Evolutionary conservation across 2,113 vertebrate genomes (phyloP).

Genomic region (Desmodus rotundus): DNA sequence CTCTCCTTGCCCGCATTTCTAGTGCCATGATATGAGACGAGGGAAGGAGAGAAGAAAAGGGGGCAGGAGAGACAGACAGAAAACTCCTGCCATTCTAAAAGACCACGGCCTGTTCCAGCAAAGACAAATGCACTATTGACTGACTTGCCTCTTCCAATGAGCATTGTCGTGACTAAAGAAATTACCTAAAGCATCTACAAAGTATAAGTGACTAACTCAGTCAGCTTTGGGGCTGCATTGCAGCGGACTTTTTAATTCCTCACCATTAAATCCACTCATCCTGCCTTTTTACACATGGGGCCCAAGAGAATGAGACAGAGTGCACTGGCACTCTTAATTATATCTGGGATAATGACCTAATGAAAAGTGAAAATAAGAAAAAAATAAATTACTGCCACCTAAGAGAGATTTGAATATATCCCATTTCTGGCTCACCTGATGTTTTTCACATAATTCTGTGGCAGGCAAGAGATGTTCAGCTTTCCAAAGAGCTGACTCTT

Average conservation of each 20-base stretch:
- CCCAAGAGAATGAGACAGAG: background rate
- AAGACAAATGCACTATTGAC: background rate
- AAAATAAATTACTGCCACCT: background rate
- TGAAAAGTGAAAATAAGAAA: background rate
- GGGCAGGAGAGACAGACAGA: background rate
- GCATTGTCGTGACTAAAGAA: conserved; percentile 33
- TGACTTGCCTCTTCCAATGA: conserved; percentile 24
- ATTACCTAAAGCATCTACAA: background rate
- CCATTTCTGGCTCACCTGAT: background rate
- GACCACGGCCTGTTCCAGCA: background rate
- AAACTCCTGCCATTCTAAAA: background rate
- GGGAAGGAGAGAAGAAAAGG: background rate
- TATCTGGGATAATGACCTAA: background rate
- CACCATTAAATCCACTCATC: background rate
- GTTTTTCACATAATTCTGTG: background rate
- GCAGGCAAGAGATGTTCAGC: no score
- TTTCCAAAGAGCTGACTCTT: conserved; percentile 16
- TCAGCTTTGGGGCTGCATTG: background rate
- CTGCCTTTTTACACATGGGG: background rate
- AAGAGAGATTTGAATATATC: conserved; percentile 7
- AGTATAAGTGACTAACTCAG: background rate
- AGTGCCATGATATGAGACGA: background rate
- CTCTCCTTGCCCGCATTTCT: background rate
- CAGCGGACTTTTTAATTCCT: background rate
- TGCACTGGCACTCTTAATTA: background rate